phyloP scores from a whole-genome alignment of 2,797 vertebrate species.

The Neosilurus mollespiculum region DNA sequence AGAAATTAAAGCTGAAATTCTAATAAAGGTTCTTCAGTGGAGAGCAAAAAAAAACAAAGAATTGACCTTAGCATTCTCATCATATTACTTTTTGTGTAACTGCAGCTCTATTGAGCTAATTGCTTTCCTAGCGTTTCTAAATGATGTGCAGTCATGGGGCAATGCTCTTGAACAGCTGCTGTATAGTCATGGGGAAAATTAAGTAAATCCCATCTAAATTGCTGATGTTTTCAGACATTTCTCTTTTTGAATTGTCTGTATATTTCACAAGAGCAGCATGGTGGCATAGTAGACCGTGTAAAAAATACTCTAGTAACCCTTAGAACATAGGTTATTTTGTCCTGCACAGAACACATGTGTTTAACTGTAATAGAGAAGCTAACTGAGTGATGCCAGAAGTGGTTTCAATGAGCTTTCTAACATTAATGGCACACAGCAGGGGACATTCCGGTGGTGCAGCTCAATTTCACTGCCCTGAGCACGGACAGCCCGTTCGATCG shows the following conservation, averaged over 20 bases:
- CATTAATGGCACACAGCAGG: conserved; percentile 60
- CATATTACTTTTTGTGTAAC: neutral
- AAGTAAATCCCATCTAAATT: too few relatives aligned
- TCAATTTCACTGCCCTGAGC: conserved; percentile 77
- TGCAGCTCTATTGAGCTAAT: neutral
- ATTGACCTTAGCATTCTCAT: neutral
- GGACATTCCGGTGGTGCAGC: conserved; percentile 75
- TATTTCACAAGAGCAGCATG: too few relatives aligned
- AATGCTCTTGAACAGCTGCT: neutral
- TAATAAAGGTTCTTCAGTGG: too few relatives aligned
- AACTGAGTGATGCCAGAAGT: neutral
- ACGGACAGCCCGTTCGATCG: conserved; percentile 70
- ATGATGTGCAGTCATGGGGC: neutral
- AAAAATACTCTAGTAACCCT: neutral
- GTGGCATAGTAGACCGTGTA: neutral
- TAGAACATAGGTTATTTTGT: neutral
- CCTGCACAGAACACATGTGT: neutral
- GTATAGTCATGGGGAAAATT: neutral
- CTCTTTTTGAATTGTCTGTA: too few relatives aligned
- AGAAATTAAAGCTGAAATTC: too few relatives aligned
- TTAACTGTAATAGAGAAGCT: neutral
- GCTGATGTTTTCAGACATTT: too few relatives aligned
- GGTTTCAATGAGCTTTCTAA: conserved; percentile 10
- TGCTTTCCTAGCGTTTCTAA: neutral
- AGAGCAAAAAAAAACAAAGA: neutral